Evolutionary conservation across 2,888 invertebrate genomes (phyloP), one percentile per base, ranked within the genome.

Genomic region (Auanema freiburgensis): DNA sequence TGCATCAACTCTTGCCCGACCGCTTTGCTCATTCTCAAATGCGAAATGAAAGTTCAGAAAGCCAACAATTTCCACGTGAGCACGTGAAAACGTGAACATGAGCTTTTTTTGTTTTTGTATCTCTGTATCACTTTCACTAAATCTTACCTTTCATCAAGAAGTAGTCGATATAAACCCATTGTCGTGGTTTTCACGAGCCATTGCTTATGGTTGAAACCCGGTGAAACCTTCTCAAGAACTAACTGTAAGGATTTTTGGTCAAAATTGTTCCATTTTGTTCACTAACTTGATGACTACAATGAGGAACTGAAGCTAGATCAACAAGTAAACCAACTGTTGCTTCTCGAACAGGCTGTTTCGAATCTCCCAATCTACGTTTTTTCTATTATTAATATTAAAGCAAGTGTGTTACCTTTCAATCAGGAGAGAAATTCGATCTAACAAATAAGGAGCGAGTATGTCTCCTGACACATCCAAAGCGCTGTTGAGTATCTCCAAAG

Each of bases 281-380:
- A 5, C 46, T 8, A 46, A 55, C 62, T 51, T 62, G 62, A 40
- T 57, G 57, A 23, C 57, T 62, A 50, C 57, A 57, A 42, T 62
- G 56, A 4, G 62, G 62, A 5, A 57, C 33, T 21, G 18, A 21
- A 4, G 62, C 46, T 21, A 62, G 46, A 42, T 62, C 62, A 12
- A 62, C 56, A 14, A 62, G 40, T 1, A 62, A 49, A 23, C 44
- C 50, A n/a, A 57, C 44, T 24, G 43, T 44, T 6, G 62, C 56
- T 42, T 62, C 62, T n/a, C 62, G 62, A 24, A 62, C 62, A 18
- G 56, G 62, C 14, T 51, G 62, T 41, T 62, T 62, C n/a, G 57
- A 56, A 23, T 62, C 62, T 10, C 62, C 62, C 51, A 62, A 57
- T 40, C 61, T 61, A 54, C 1, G 8, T 24, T 33, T 33, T 18